Conservation (phyloP, 2,113 vertebrate species). For the Phycodurus eques region DNA sequence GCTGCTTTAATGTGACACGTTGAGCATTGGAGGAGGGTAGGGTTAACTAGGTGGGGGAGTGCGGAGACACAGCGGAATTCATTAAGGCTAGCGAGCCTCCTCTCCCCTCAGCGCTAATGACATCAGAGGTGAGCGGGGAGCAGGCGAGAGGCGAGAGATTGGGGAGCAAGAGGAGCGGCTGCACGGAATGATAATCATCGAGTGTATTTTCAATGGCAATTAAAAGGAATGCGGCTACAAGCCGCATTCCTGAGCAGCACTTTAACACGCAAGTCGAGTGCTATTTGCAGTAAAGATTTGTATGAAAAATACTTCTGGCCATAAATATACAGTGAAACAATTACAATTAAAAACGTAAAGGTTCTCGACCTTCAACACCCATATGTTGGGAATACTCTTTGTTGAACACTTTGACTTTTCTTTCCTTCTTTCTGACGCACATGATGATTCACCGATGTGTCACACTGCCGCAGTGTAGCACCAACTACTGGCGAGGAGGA, state of each 20-base stretch:
- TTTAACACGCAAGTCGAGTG: conserved; percentile 36
- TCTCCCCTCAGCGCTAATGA: conserved; percentile 84
- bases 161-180: conserved; percentile 21
- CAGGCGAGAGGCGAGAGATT: conserved; percentile 34
- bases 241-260: conserved; percentile 45
- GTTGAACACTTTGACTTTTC: no score
- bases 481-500: no score
- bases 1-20: conserved; percentile 92
- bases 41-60: conserved; percentile 79
- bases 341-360: background rate
- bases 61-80: conserved; percentile 89
- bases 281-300: background rate
- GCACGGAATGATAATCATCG: conserved; percentile 18
- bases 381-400: no score
- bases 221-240: conserved; percentile 1
- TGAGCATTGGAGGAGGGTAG: conserved; percentile 70
- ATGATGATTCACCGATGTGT: no score
- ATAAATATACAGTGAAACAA: background rate
- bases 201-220: conserved; percentile 18
- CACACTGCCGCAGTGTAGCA: no score
- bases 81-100: conserved; percentile 85
- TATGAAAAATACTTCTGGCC: background rate
- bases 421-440: no score
- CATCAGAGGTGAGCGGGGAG: conserved; percentile 82
- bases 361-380: no score